Conservation (phyloP, 1,140 invertebrate species). For the Neodiprion pinetum region DNA sequence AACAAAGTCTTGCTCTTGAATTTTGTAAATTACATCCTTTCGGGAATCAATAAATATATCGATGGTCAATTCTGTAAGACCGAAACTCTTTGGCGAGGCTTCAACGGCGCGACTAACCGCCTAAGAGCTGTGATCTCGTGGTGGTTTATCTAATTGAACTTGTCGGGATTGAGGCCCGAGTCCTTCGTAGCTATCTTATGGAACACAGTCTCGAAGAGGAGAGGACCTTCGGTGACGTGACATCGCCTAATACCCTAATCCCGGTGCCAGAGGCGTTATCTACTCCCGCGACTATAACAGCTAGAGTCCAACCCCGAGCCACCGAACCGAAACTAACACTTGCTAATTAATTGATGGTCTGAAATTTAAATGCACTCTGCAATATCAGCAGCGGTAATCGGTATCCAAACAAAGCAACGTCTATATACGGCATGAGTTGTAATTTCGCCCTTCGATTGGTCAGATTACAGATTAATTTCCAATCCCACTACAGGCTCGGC, state of each 20-base stretch:
- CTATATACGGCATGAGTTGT: no score
- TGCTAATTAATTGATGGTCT: conserved; percentile 58
- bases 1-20: no score
- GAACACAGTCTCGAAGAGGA: conserved; percentile 54
- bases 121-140: conserved; percentile 54
- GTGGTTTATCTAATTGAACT: conserved; percentile 62
- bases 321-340: conserved; percentile 26
- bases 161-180: conserved; percentile 37
- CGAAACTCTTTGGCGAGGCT: conserved; percentile 22
- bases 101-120: conserved; percentile 39
- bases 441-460: no score
- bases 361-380: conserved; percentile 45
- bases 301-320: conserved; percentile 8
- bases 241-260: conserved; percentile 63
- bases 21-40: no score
- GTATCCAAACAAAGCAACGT: no score
- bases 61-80: background rate
- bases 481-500: no score
- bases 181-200: conserved; percentile 51
- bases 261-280: conserved; percentile 44
- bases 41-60: no score
- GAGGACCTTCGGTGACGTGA: conserved; percentile 58
- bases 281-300: background rate
- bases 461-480: no score
- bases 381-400: background rate